phyloP scores from a whole-genome alignment of 2,113 vertebrate species.

The Narcine bancroftii region DNA sequence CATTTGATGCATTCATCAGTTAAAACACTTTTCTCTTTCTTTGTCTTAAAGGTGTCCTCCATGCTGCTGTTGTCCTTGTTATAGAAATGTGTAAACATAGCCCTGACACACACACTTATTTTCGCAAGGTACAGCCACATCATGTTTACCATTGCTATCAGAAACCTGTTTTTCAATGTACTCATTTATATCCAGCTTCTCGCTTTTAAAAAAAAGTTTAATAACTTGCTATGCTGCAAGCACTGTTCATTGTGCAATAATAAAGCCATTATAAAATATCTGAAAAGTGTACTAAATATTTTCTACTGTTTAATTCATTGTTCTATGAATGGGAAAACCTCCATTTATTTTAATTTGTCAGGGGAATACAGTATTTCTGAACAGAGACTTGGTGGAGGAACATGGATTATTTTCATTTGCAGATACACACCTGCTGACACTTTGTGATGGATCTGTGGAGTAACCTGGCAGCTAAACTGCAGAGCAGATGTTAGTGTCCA shows the following conservation, averaged over 20 bases:
- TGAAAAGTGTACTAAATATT: neutral
- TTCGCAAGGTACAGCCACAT: constrained; percentile 62
- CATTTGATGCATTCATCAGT: constrained; percentile 34
- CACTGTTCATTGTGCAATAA: neutral
- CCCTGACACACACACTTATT: constrained; percentile 61
- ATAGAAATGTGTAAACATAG: constrained; percentile 68
- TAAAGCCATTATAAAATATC: neutral
- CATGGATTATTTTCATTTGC: too few species aligned
- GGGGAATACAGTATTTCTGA: too few species aligned
- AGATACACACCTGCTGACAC: too few species aligned
- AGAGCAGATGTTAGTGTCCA: too few species aligned
- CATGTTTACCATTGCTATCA: constrained; percentile 23
- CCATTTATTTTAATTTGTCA: too few species aligned
- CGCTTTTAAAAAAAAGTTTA: constrained; percentile 1
- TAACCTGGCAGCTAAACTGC: too few species aligned
- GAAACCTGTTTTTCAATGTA: constrained; percentile 25
- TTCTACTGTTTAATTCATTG: neutral
- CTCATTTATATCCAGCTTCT: constrained; percentile 6
- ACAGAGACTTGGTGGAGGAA: too few species aligned
- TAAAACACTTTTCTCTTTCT: constrained; percentile 34
- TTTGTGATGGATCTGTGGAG: too few species aligned
- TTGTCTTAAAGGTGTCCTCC: constrained; percentile 58
- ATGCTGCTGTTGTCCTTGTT: constrained; percentile 71
- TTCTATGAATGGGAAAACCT: neutral
- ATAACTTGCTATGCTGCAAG: neutral